phyloP scores from a whole-genome alignment of 1,140 invertebrate species.

The Cotesia glomerata region DNA sequence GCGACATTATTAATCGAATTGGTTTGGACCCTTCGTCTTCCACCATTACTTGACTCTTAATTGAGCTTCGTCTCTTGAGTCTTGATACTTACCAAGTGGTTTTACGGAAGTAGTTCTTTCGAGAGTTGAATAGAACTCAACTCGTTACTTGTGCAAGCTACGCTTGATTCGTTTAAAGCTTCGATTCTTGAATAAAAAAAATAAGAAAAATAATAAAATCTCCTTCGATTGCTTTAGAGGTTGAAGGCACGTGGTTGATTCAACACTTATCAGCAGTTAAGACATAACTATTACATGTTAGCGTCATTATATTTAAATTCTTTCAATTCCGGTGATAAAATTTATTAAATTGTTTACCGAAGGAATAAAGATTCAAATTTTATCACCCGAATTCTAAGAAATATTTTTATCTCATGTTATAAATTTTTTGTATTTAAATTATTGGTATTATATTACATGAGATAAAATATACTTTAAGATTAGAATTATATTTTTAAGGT shows the following conservation, averaged over 20 bases:
- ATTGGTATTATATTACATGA: too few relatives aligned
- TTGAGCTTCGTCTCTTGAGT: conserved; percentile 13
- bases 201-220: not conserved
- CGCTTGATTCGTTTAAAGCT: not conserved
- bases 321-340: conserved; percentile 7
- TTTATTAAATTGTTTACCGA: not conserved
- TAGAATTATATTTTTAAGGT: not conserved
- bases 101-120: not conserved
- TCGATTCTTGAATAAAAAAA: not conserved
- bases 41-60: conserved; percentile 7
- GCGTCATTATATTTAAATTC: not conserved
- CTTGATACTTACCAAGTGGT: not conserved
- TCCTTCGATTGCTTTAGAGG: not conserved
- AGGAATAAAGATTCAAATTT: not conserved
- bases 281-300: not conserved
- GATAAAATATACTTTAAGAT: not conserved
- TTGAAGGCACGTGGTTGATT: not conserved
- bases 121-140: not conserved
- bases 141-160: not conserved
- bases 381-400: conserved; percentile 2
- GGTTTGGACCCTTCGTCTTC: conserved; percentile 11
- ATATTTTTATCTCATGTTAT: not conserved
- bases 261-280: not conserved
- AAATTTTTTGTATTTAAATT: conserved; percentile 7
- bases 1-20: conserved; percentile 27